phyloP scores from a whole-genome alignment of 2,888 invertebrate species.

The Apotomis capreana region DNA sequence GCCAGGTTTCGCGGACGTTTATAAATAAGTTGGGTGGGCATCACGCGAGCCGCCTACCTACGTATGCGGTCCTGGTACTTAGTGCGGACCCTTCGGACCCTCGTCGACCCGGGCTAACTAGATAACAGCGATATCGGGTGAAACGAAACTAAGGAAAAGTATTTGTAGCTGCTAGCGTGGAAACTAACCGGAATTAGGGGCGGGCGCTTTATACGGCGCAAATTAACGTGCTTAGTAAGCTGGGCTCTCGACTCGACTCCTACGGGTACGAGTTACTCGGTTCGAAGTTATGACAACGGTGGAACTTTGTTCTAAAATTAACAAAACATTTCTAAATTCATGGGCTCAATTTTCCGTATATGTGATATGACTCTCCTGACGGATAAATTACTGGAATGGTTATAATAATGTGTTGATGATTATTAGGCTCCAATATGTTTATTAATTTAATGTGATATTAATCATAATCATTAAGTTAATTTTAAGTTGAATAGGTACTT shows the following conservation, averaged over 20 bases:
- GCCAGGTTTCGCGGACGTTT: slow-evolving; percentile 61
- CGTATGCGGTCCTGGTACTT: slow-evolving; percentile 69
- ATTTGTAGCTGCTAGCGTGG: slow-evolving; percentile 73
- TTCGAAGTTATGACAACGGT: slow-evolving; percentile 11
- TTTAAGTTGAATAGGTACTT: no score
- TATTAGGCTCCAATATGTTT: no score
- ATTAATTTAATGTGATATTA: no score
- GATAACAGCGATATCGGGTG: slow-evolving; percentile 80
- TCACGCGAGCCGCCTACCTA: slow-evolving; percentile 61
- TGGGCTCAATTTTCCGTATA: no score
- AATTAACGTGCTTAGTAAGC: slow-evolving; percentile 67
- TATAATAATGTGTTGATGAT: no score
- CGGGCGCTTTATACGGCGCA: slow-evolving; percentile 65
- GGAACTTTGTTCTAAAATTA: no score
- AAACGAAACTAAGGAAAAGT: slow-evolving; percentile 80
- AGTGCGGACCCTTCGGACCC: slow-evolving; percentile 77
- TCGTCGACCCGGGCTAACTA: slow-evolving; percentile 81
- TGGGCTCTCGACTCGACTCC: slow-evolving; percentile 21
- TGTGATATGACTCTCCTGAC: no score
- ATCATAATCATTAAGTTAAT: no score
- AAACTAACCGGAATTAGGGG: slow-evolving; percentile 69
- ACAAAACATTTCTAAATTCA: no score
- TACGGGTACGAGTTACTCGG: no score
- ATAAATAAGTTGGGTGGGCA: slow-evolving; percentile 50
- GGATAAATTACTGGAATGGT: no score